Base-by-base conservation (phyloP, 1,140 invertebrate species). In the Heliconius eleuchia region DNA sequence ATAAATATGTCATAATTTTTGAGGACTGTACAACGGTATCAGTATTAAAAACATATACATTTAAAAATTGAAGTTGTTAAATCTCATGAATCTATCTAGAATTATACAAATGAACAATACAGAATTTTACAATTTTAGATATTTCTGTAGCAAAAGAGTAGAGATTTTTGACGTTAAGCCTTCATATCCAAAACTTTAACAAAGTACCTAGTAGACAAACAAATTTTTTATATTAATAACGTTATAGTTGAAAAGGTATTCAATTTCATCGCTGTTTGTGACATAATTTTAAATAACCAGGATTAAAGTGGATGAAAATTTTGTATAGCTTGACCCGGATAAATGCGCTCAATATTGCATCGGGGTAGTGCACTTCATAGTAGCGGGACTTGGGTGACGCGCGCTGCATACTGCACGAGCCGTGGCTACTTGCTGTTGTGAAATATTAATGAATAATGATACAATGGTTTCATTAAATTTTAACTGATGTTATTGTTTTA, bases 291-390 rank as follows among this genome's bases (percentile, higher is more conserved):
- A 78, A 78, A 39, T 73, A 78, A 78, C 71, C 23, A 73, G 72
- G 77, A 57, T 78, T 79, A 79, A 74, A 77, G 71, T 78, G 27
- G 78, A 73, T 80, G 74, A 82, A 78, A 80, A 77, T 82, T 55
- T 79, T 30, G 71, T 76, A 73, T 76, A 52, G 70, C 70, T 75
- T 72, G 74, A 78, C 80, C 83, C 73, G 76, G 77, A 78, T 82
- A 76, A 82, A 75, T 42, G 52, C 79, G 30, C 76, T 83, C 81
- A 84, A 83, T 84, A 84, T 81, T 82, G 79, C 77, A 82, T 84
- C 72, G 42, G 73, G 74, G 70, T 77, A 66, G 77, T 78, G 83
- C 81, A 84, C 77, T 82, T 82, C 82, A 77, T 74, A 79, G 80
- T 74, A 71, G 34, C 76, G 76, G 78, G 79, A 80, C 73, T 81